phyloP scores from a whole-genome alignment of 1,140 invertebrate species.

The Cyphomyrmex costatus region DNA sequence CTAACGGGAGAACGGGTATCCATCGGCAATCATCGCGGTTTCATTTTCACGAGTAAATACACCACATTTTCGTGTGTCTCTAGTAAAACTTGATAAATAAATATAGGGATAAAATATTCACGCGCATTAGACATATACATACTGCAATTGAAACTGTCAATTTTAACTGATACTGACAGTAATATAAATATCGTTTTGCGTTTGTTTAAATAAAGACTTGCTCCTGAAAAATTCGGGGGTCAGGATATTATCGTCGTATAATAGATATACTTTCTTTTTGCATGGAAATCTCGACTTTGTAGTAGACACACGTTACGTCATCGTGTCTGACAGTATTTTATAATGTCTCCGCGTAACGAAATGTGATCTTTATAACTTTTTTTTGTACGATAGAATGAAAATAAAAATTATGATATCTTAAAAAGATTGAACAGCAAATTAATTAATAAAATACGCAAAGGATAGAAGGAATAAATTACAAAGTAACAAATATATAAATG shows the following conservation, averaged over 20 bases:
- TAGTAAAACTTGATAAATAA: conserved; percentile 17
- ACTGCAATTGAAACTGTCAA: not conserved
- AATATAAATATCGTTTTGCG: not conserved
- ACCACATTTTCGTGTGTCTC: conserved; percentile 13
- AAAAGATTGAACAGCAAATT: not conserved
- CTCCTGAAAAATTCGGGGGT: not conserved
- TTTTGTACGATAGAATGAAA: not conserved
- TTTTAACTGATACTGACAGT: not conserved
- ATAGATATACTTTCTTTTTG: not conserved
- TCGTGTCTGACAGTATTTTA: not conserved
- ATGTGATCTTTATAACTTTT: not conserved
- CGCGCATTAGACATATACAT: too few species aligned
- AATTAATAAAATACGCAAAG: not conserved
- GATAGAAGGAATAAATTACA: not conserved
- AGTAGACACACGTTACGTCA: conserved; percentile 4
- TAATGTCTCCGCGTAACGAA: not conserved
- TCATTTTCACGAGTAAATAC: conserved; percentile 24
- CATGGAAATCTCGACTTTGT: not conserved
- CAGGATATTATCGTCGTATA: not conserved
- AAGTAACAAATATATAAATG: not conserved
- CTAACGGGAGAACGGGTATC: conserved; percentile 14
- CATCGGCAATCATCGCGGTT: conserved; percentile 12
- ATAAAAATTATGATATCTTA: not conserved
- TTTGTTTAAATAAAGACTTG: not conserved
- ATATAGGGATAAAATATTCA: conserved; percentile 1